These are phyloP conservation scores for Dicaeum eximium DNA, from an alignment of 2,113 vertebrate species.

Conservation along the genomic window DNA sequence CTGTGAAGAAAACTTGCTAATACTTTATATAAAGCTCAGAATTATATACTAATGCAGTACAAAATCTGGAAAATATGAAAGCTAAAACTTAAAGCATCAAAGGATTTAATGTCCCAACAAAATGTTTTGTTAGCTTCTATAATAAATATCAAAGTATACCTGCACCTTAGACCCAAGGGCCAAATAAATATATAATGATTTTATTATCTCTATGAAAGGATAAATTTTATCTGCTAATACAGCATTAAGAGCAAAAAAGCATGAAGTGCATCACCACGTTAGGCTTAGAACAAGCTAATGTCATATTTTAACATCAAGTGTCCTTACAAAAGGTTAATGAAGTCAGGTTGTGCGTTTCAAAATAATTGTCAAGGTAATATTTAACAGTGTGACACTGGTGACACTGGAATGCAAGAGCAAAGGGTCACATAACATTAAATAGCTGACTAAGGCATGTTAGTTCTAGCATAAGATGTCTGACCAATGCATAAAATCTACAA, in stretches of 20 bases:
- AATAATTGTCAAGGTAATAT: background rate
- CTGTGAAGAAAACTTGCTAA: background rate
- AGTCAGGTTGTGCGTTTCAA: background rate
- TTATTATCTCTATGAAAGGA: background rate
- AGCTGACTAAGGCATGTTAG: background rate
- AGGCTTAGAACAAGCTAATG: background rate
- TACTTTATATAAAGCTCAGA: background rate
- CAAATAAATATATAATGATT: background rate
- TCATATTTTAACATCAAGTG: background rate
- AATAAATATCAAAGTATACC: background rate
- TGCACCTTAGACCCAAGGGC: background rate
- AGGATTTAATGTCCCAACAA: background rate
- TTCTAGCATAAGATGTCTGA: background rate
- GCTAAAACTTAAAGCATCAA: background rate
- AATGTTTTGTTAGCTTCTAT: background rate
- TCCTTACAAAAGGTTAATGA: slow-evolving; percentile 30
- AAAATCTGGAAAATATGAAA: background rate
- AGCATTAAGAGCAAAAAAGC: background rate
- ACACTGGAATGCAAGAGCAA: background rate
- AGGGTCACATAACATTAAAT: background rate
- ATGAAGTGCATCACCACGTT: background rate
- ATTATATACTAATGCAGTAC: background rate
- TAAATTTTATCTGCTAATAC: background rate
- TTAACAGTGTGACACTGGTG: background rate
- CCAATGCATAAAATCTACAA: background rate